phyloP scores from a whole-genome alignment of 2,113 vertebrate genomes.

The Tachuris rubrigastra region DNA sequence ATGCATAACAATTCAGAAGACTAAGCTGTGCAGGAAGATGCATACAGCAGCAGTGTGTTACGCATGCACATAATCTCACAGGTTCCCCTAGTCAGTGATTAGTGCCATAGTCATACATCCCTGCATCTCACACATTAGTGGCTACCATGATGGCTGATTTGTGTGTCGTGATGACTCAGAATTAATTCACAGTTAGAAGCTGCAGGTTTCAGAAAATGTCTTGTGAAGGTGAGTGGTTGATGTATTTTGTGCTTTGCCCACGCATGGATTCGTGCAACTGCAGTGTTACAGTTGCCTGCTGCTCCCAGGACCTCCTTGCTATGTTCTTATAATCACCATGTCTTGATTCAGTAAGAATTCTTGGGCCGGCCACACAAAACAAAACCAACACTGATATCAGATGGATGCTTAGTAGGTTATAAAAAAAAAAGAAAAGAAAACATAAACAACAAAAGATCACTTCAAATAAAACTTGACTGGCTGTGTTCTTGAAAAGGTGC shows the following conservation, averaged over 20 bases:
- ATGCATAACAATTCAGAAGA: background rate
- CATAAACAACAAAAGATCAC: background rate
- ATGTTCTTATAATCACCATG: background rate
- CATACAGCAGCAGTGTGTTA: constrained; percentile 12
- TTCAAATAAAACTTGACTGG: constrained; percentile 15
- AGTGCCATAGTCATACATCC: background rate
- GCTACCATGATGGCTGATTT: background rate
- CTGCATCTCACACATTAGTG: background rate
- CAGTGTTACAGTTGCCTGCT: constrained; percentile 19
- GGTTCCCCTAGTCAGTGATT: background rate
- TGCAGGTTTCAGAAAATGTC: constrained; percentile 11
- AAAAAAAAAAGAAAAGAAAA: background rate
- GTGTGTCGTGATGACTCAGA: background rate
- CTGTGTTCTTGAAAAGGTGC: background rate
- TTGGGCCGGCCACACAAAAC: constrained; percentile 11
- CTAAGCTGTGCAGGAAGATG: constrained; percentile 38
- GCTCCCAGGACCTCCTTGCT: constrained; percentile 50
- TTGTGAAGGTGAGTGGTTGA: constrained; percentile 41
- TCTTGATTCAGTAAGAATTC: background rate
- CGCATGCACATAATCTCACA: constrained; percentile 27
- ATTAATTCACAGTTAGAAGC: constrained; percentile 24
- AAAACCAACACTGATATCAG: constrained; percentile 2
- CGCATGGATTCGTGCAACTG: constrained; percentile 27
- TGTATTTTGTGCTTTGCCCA: constrained; percentile 38
- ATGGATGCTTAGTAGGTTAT: constrained; percentile 6